Percentiles rank a stretch among this genome's conserved stretches.
phyloP scores from a whole-genome alignment of 1,140 invertebrate species.

The Neodiprion virginianus region DNA sequence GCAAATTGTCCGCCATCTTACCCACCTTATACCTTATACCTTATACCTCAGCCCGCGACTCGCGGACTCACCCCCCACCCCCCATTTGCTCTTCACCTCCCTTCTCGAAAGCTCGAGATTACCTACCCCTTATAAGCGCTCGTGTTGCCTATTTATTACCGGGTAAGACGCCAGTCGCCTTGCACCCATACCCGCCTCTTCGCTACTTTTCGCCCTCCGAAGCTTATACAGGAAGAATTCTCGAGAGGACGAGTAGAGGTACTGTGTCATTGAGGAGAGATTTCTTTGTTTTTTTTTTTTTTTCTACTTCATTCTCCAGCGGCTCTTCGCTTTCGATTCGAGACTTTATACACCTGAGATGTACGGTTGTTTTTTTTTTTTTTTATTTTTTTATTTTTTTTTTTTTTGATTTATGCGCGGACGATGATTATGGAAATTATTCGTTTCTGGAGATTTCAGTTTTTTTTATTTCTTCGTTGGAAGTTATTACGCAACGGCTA shows the following conservation, averaged over 20 bases:
- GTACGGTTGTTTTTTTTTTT: no score
- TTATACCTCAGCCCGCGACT: conserved; percentile 9
- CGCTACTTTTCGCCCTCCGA: background rate
- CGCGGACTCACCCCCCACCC: background rate
- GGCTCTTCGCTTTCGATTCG: no score
- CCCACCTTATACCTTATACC: conserved; percentile 58
- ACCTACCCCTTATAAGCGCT: conserved; percentile 61
- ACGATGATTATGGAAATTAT: no score
- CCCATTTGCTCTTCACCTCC: background rate
- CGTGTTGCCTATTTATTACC: conserved; percentile 62
- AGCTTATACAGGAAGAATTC: background rate
- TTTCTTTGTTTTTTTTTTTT: no score
- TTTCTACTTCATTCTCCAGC: no score
- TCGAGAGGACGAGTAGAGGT: background rate
- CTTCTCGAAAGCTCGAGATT: conserved; percentile 55
- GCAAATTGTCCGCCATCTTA: conserved; percentile 65
- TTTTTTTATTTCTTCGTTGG: no score
- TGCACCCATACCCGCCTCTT: conserved; percentile 20
- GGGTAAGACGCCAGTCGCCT: conserved; percentile 35
- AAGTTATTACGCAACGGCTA: no score
- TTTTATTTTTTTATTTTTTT: no score
- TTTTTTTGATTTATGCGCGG: no score
- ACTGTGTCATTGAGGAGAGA: no score
- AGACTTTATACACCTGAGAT: no score
- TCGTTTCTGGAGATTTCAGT: no score